Evolutionary conservation across 2,113 vertebrate genomes (phyloP).

Genomic region (Microtus oregoni): DNA sequence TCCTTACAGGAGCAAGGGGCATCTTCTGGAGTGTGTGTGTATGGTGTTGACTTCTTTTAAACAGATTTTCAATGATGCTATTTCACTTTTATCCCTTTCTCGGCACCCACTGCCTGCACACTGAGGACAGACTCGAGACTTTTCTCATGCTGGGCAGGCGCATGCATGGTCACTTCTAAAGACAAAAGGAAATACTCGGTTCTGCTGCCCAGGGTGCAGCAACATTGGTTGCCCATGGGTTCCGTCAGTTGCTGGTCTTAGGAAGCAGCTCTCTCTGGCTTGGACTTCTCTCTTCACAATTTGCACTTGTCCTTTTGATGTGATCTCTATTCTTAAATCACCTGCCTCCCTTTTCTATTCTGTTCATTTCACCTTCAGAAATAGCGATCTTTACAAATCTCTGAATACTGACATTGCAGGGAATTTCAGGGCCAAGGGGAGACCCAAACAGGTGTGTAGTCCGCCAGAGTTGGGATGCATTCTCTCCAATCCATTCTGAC

Average conservation of each 20-base stretch:
- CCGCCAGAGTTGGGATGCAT: background rate
- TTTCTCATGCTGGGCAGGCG: background rate
- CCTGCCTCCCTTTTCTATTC: background rate
- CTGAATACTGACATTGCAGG: background rate
- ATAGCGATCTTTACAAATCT: background rate
- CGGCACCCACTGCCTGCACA: accelerated
- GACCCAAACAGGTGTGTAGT: background rate
- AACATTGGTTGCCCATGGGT: background rate
- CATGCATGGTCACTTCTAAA: background rate
- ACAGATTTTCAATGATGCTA: background rate
- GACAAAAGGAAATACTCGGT: background rate
- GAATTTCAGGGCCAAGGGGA: background rate
- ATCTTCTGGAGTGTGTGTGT: background rate
- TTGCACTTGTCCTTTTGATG: background rate
- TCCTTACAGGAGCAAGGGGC: background rate
- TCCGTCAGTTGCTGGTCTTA: background rate
- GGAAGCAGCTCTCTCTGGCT: background rate
- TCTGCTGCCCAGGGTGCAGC: background rate
- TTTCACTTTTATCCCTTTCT: background rate
- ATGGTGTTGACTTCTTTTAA: background rate
- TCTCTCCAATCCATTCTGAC: background rate
- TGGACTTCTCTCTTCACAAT: background rate
- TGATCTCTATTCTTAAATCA: background rate
- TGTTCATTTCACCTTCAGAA: background rate
- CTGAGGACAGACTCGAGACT: background rate